A percentile compares a stretch with the other conserved stretches of the same genome.
Evolutionary conservation across 2,888 invertebrate genomes (phyloP).

Genomic region (Acronicta alni): DNA sequence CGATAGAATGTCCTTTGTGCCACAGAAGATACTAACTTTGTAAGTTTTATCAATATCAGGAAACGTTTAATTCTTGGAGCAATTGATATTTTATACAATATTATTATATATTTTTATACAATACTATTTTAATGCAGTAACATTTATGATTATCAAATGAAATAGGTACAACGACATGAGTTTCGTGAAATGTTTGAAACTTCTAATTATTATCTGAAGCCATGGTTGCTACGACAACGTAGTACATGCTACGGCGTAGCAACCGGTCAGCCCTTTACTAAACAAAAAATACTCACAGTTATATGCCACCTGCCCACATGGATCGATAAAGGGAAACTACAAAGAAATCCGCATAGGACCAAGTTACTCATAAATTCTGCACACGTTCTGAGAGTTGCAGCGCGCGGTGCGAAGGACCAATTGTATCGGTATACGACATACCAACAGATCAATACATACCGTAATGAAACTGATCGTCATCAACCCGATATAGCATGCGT

Average conservation of each 20-base stretch:
- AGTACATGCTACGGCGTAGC: constrained; percentile 7
- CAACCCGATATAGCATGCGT: too few species aligned
- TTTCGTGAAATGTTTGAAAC: too few species aligned
- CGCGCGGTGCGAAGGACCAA: constrained; percentile 42
- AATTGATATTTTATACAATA: too few species aligned
- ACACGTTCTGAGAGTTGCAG: constrained; percentile 49
- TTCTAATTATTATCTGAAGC: not conserved
- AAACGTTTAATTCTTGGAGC: not conserved
- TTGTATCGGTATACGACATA: constrained; percentile 32
- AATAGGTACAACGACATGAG: too few species aligned
- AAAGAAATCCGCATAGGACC: constrained; percentile 21
- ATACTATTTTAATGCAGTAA: too few species aligned
- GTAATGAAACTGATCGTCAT: constrained; percentile 33
- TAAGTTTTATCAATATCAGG: not conserved
- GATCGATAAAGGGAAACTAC: constrained; percentile 36
- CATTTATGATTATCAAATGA: too few species aligned
- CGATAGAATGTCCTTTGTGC: constrained; percentile 19
- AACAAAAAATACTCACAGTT: not conserved
- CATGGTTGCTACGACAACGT: not conserved
- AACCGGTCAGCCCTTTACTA: constrained; percentile 3
- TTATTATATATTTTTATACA: too few species aligned
- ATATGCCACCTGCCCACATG: constrained; percentile 10
- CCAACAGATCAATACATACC: constrained; percentile 25
- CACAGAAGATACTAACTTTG: not conserved
- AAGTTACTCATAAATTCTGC: constrained; percentile 44